Evolutionary conservation across 1,140 invertebrate species (phyloP), one percentile per base, ranked within the genome.

Genomic region (Drosophila lini): DNA sequence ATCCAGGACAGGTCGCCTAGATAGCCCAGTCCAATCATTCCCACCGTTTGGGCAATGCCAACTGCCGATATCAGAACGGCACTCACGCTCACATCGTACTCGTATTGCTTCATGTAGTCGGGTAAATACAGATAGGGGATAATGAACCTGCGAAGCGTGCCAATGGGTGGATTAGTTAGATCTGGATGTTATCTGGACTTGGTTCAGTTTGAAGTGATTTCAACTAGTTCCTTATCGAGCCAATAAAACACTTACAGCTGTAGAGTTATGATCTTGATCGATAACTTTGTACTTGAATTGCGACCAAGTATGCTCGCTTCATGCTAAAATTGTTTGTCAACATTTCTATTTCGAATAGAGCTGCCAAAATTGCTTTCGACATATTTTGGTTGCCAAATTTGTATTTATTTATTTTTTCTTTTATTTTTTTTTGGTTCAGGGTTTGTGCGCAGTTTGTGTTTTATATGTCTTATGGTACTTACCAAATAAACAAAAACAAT

Each of bases 121-220:
- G 96, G 96, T 25, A 98, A 93, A 92, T 97, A 98, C 90, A 98
- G 96, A 93, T 98, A 98, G 38, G 97, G 97, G 52, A 97, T 96
- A 78, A 98, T 97, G 91, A 97, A 97, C 91, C 91, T 92, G 74
- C 19, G 65, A 56, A 58, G 47, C 53, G 34, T 70, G 44, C 52
- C 56, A 47, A 40, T 7, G 15, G 22, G 9, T 22, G 53, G 53
- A 69, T 77, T 57, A 48, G 45, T 41, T 44, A 47, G 48, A 28
- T 28, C 25, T 28, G 10, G n/a, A 25, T 9, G 15, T 44, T 58
- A 65, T 52, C 47, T 44, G 13, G 31, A 19, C 22, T 19, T 34
- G 38, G 36, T 45, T 61, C 19, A 28, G 38, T 48, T 73, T 47
- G 28, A 41, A 73, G 31, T 50, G 56, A 45, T 47, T 58, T 58